Conservation (phyloP, 2,888 invertebrate species). For the Diadegma fenestrale region DNA sequence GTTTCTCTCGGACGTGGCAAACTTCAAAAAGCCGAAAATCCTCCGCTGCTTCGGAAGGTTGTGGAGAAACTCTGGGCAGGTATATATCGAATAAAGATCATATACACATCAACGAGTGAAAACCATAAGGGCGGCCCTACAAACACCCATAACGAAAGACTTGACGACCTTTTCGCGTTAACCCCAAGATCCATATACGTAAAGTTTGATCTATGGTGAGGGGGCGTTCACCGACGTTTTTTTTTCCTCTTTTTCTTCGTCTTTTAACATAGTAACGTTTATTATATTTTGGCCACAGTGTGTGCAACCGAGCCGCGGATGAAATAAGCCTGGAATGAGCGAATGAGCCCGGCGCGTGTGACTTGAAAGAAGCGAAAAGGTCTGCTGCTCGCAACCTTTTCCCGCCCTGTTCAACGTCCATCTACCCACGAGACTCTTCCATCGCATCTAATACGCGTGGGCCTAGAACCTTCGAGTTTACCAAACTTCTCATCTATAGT, state of each 20-base stretch:
- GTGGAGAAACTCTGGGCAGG: conserved; percentile 70
- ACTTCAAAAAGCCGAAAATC: conserved; percentile 23
- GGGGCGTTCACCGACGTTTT: conserved; percentile 79
- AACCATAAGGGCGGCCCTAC: conserved; percentile 54
- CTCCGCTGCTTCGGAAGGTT: conserved; percentile 62
- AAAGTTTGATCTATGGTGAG: conserved; percentile 78
- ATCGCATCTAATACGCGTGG: conserved; percentile 32
- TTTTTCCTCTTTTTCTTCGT: not conserved
- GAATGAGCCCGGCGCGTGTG: conserved; percentile 57
- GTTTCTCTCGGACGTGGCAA: conserved; percentile 9
- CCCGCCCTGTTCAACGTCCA: conserved; percentile 17
- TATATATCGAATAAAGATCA: conserved; percentile 52
- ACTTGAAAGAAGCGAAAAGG: conserved; percentile 32
- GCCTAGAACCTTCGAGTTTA: conserved; percentile 15
- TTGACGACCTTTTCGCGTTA: conserved; percentile 12
- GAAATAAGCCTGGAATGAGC: conserved; percentile 26
- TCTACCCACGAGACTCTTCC: conserved; percentile 24
- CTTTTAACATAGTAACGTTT: conserved; percentile 81
- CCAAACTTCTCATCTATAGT: conserved; percentile 16
- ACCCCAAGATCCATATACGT: conserved; percentile 2
- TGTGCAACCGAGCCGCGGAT: conserved; percentile 66
- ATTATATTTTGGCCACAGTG: conserved; percentile 77
- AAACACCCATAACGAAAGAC: conserved; percentile 24
- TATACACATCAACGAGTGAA: not conserved
- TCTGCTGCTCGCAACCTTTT: conserved; percentile 13